phyloP scores from a whole-genome alignment of 2,888 invertebrate species.

The Oegoconia quadripuncta region DNA sequence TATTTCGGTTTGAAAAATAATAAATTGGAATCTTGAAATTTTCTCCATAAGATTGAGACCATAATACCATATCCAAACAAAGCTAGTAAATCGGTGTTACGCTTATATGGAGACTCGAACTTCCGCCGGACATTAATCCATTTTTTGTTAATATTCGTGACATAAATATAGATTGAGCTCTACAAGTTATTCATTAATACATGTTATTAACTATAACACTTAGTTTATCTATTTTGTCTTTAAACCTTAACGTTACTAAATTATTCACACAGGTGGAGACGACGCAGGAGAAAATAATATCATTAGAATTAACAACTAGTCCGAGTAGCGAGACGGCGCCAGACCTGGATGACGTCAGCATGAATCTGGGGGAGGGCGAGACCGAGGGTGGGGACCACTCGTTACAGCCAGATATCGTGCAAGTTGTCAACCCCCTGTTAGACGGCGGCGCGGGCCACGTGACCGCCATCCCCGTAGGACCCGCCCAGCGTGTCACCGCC shows the following conservation, averaged over 20 bases:
- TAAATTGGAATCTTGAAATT: too few relatives aligned
- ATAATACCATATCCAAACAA: too few relatives aligned
- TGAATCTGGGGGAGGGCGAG: slow-evolving; percentile 63
- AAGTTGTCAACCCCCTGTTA: slow-evolving; percentile 72
- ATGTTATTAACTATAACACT: too few relatives aligned
- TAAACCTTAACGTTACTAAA: not conserved
- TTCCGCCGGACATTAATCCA: too few relatives aligned
- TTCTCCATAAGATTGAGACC: too few relatives aligned
- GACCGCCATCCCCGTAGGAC: slow-evolving; percentile 70
- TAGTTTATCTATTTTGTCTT: too few relatives aligned
- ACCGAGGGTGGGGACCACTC: slow-evolving; percentile 67
- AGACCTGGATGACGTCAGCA: slow-evolving; percentile 48
- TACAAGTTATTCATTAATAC: too few relatives aligned
- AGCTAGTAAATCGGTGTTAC: too few relatives aligned
- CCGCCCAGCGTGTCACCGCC: slow-evolving; percentile 57
- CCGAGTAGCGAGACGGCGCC: slow-evolving; percentile 80
- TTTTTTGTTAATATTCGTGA: too few relatives aligned
- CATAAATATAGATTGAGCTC: too few relatives aligned
- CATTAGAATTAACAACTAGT: slow-evolving; percentile 88
- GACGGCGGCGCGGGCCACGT: slow-evolving; percentile 70
- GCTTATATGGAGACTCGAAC: too few relatives aligned
- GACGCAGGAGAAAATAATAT: slow-evolving; percentile 94
- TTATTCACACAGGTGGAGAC: slow-evolving; percentile 86
- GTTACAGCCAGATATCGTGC: slow-evolving; percentile 76
- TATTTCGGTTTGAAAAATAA: too few relatives aligned